Evolutionary conservation across 2,888 invertebrate species (phyloP).

Genomic region (Protodeltote pygarga): DNA sequence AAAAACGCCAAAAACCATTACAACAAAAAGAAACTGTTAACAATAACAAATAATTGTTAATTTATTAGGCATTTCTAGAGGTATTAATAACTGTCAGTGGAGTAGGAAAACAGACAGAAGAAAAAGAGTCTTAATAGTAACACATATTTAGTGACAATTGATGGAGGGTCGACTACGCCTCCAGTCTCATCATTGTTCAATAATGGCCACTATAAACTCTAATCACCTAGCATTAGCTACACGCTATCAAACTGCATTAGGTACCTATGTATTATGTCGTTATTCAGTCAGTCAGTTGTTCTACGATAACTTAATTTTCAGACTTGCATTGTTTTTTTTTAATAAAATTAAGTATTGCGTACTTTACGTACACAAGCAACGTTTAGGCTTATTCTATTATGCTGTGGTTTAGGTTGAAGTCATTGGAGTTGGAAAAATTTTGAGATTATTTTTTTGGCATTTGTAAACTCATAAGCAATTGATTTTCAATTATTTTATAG

Average conservation of each 20-base stretch:
- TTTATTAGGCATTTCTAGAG: slow-evolving; percentile 32
- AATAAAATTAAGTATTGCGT: too few species aligned
- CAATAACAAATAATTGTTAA: slow-evolving; percentile 32
- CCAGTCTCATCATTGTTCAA: slow-evolving; percentile 50
- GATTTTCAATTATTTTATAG: too few species aligned
- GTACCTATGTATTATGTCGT: slow-evolving; percentile 20
- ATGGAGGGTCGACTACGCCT: slow-evolving; percentile 45
- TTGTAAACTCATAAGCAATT: too few species aligned
- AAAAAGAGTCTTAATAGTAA: slow-evolving; percentile 19
- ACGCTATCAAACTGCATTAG: slow-evolving; percentile 46
- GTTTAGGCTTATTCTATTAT: too few species aligned
- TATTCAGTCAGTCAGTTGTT: neutral
- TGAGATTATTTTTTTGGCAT: too few species aligned
- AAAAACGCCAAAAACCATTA: slow-evolving; percentile 52
- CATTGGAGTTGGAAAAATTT: too few species aligned
- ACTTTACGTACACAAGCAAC: too few species aligned
- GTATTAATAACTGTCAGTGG: slow-evolving; percentile 7
- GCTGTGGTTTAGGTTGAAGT: too few species aligned
- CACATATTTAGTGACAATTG: slow-evolving; percentile 44
- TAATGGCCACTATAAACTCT: slow-evolving; percentile 44
- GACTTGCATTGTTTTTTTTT: too few species aligned
- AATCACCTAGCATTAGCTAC: slow-evolving; percentile 47
- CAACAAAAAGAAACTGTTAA: slow-evolving; percentile 44
- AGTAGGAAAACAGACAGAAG: slow-evolving; percentile 4
- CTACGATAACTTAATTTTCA: too few species aligned